Evolutionary conservation across 2,113 vertebrate species (phyloP).

Genomic region (Charina bottae): DNA sequence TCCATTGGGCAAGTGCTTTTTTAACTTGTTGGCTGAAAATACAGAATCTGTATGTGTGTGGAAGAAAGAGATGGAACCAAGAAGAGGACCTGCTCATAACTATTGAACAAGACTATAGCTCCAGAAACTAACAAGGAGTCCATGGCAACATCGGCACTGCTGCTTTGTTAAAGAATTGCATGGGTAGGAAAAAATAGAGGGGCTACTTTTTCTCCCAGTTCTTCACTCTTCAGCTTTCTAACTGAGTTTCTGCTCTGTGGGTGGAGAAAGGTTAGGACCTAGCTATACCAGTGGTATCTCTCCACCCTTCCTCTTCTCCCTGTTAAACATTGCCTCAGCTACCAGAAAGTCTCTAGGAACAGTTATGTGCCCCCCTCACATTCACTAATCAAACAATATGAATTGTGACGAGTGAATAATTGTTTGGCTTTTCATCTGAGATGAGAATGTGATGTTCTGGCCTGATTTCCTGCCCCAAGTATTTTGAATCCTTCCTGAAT

Average conservation of each 20-base stretch:
- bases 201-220: too few relatives aligned
- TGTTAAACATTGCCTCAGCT: not conserved
- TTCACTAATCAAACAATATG: not conserved
- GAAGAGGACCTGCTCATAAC: not conserved
- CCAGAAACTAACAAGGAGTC: not conserved
- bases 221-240: not conserved
- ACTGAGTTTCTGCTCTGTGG: not conserved
- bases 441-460: not conserved
- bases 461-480: not conserved
- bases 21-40: not conserved
- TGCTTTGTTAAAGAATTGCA: not conserved
- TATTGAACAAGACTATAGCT: not conserved
- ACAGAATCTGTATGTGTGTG: not conserved
- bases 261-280: not conserved
- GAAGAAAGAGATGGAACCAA: not conserved
- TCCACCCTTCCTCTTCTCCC: not conserved
- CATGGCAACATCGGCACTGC: not conserved
- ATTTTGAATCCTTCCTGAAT: not conserved
- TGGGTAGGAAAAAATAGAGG: not conserved
- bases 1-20: not conserved
- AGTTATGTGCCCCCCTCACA: not conserved
- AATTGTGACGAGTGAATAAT: not conserved
- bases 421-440: not conserved
- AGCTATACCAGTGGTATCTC: not conserved
- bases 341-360: not conserved